A percentile compares a stretch with the other conserved stretches of the same genome.
phyloP scores from a whole-genome alignment of 1,140 invertebrate species.

The Papilio dardanus region DNA sequence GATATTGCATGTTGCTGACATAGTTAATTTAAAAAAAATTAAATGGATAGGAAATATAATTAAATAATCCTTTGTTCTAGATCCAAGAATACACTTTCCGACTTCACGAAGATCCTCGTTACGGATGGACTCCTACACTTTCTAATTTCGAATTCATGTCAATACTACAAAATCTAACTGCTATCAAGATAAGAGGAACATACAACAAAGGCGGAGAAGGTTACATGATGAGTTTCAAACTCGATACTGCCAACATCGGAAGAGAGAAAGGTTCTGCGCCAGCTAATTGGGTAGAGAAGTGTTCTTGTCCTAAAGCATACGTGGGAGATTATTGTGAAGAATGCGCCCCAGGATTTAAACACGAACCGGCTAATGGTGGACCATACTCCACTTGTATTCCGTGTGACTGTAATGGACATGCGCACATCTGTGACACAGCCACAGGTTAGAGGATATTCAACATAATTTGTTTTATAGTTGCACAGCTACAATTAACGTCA shows the following conservation, averaged over 20 bases:
- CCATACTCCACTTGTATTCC: conserved; percentile 96
- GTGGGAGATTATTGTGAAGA: conserved; percentile 98
- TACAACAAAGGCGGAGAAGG: conserved; percentile 93
- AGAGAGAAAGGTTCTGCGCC: conserved; percentile 90
- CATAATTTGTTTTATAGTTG: background rate
- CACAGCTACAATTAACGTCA: no score
- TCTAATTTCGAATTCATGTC: conserved; percentile 94
- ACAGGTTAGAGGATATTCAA: conserved; percentile 85
- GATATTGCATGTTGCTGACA: background rate
- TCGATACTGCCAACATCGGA: conserved; percentile 93
- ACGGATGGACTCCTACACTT: conserved; percentile 95
- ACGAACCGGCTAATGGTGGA: conserved; percentile 94
- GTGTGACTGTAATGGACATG: conserved; percentile 98
- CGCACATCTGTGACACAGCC: conserved; percentile 97
- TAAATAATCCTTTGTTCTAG: conserved; percentile 73
- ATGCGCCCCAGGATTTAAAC: conserved; percentile 96
- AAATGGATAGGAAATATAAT: background rate
- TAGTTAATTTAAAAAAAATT: no score
- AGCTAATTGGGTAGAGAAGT: conserved; percentile 97
- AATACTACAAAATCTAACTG: conserved; percentile 95
- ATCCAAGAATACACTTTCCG: conserved; percentile 90
- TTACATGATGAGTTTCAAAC: conserved; percentile 93
- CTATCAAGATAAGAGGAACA: conserved; percentile 96
- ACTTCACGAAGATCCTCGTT: conserved; percentile 94
- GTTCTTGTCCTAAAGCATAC: conserved; percentile 96